These are phyloP conservation scores for Ptyas mucosa DNA, from an alignment of 2,113 vertebrate genomes.

Conservation along the genomic window DNA sequence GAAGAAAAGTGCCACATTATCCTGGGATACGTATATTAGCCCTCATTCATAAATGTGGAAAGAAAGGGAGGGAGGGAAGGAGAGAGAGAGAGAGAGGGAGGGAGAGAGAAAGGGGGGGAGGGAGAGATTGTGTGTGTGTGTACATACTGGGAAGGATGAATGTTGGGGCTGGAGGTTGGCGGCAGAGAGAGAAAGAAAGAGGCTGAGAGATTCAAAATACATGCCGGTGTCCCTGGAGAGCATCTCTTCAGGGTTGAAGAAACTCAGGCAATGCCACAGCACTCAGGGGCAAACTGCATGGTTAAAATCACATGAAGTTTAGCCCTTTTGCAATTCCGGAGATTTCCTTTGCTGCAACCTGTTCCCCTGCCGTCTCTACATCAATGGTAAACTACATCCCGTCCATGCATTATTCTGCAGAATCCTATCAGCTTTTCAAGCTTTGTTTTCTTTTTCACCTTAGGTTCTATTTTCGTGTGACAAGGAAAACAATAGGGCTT, in stretches of 20 bases:
- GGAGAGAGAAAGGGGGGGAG: no score
- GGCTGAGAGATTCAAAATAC: not conserved
- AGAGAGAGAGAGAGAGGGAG: no score
- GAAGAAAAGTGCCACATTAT: not conserved
- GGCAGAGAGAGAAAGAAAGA: not conserved
- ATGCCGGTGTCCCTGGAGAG: not conserved
- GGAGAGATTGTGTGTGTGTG: not conserved
- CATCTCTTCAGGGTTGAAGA: not conserved
- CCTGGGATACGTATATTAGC: not conserved
- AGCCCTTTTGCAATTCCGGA: constrained; percentile 52
- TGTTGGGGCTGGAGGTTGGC: not conserved
- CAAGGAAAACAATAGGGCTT: not conserved
- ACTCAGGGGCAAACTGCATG: not conserved
- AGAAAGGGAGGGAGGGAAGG: not conserved
- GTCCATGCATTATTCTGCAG: not conserved
- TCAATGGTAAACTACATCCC: not conserved
- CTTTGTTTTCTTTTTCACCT: not conserved
- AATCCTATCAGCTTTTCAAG: not conserved
- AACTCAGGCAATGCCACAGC: not conserved
- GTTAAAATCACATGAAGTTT: not conserved
- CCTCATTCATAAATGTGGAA: not conserved
- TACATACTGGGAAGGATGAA: not conserved
- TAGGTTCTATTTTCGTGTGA: not conserved
- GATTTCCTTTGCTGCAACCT: constrained; percentile 26
- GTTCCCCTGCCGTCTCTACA: not conserved